Base-by-base conservation (phyloP, 2,797 vertebrate species). In the Molossus molossus region DNA sequence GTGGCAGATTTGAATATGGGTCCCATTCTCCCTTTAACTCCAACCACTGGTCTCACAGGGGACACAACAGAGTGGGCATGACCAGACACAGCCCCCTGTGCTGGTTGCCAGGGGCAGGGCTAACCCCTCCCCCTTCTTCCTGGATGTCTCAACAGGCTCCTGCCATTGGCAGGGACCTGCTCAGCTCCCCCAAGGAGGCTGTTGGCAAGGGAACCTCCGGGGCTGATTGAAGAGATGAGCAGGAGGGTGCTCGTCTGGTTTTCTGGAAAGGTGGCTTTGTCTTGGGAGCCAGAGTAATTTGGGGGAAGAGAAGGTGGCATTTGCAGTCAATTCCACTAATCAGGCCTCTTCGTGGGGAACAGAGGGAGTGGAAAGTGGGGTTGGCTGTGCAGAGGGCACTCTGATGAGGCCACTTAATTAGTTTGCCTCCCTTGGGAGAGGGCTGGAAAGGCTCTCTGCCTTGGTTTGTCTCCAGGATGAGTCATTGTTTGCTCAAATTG, bases 381-480 rank as follows among this genome's bases (percentile, higher is more conserved):
- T 50, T 67, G 92, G 27, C 81, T 79, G 62, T 6, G 8, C 58
- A 10, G 69, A 21, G 40, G 91, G 29, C 80, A 50, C 83, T 9
- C 65, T 23, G 81, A 23, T 48, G 67, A 53, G 81, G 57, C 80
- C 69, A 0, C 95, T 72, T 73, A 83, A 94, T 96, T 90, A 75
- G 77, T 18, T 88, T 80, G 58, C 62, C 1, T 97, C 91, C 95
- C 94, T 60, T 53, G 85, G 94, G 93, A n/a, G 67, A n/a, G n/a
- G 50, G 58, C 9, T 57, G 90, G 85, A 81, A 94, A 91, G 60
- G 70, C 87, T 96, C 67, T 15, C 65, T 91, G 81, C 84, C 91
- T 96, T 53, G 13, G 65, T 83, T 97, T 96, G 95, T 96, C 97
- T 97, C 96, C 40, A 40, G 65, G 48, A 91, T 96, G 96, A 97